phyloP scores from a whole-genome alignment of 1,140 invertebrate species.

The Samia ricini region DNA sequence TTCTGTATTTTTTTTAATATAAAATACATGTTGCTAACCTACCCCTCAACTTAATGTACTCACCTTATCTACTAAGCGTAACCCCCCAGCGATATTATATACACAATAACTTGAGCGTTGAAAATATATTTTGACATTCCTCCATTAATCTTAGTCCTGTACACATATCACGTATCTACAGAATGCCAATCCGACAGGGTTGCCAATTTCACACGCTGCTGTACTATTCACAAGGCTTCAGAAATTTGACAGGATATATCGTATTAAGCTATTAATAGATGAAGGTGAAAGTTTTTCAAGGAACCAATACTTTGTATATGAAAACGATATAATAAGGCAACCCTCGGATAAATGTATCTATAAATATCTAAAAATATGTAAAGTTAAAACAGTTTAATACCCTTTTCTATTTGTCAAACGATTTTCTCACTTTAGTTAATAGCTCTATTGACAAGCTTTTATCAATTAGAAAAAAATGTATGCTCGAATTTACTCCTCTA shows the following conservation, averaged over 20 bases:
- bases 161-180: background rate
- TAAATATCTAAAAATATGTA: too few species aligned
- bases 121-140: background rate
- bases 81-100: background rate
- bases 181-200: background rate
- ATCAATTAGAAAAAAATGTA: too few species aligned
- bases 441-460: too few species aligned
- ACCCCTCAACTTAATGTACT: background rate
- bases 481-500: too few species aligned
- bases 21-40: background rate
- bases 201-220: background rate
- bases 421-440: too few species aligned
- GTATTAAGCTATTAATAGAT: background rate
- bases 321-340: background rate
- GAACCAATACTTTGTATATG: background rate
- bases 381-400: too few species aligned
- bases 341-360: background rate
- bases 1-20: background rate
- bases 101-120: background rate
- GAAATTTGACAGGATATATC: background rate
- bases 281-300: background rate
- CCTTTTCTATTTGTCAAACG: too few species aligned
- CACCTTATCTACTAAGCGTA: background rate
- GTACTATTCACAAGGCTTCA: background rate
- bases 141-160: background rate